Evolutionary conservation across 2,797 vertebrate species (phyloP).

Genomic region (Oryzias dopingdopingensis): DNA sequence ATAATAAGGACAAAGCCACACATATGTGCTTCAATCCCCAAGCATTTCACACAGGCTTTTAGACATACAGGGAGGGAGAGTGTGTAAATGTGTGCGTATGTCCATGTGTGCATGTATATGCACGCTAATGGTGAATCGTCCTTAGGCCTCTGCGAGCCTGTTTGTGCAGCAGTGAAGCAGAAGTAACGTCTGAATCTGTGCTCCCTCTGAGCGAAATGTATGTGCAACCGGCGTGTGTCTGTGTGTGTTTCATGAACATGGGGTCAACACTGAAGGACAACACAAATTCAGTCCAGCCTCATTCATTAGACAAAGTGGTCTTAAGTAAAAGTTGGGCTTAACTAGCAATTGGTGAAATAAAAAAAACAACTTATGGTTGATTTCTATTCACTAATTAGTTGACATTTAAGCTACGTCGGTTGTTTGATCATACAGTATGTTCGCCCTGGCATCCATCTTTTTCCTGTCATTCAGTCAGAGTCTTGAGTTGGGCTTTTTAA

Average conservation of each 20-base stretch:
- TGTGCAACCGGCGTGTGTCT: slow-evolving; percentile 21
- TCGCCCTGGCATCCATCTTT: too few species aligned
- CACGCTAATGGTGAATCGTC: slow-evolving; percentile 51
- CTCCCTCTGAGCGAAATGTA: slow-evolving; percentile 58
- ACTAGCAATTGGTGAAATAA: too few species aligned
- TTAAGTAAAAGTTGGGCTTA: background rate
- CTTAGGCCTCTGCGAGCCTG: slow-evolving; percentile 61
- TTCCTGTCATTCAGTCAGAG: too few species aligned
- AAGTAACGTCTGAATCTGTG: slow-evolving; percentile 71
- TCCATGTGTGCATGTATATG: slow-evolving; percentile 12
- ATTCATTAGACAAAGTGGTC: slow-evolving; percentile 25
- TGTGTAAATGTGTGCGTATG: slow-evolving; percentile 18
- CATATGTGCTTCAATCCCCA: slow-evolving; percentile 54
- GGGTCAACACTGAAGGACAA: slow-evolving; percentile 60
- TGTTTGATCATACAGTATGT: too few species aligned
- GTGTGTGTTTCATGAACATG: slow-evolving; percentile 19
- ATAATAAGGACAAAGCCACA: slow-evolving; percentile 56
- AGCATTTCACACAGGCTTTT: slow-evolving; percentile 52
- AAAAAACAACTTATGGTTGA: background rate
- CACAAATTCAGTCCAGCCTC: slow-evolving; percentile 52
- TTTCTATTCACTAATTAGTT: background rate
- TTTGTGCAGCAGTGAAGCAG: slow-evolving; percentile 73
- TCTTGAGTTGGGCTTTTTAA: too few species aligned
- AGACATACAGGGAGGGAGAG: slow-evolving; percentile 41
- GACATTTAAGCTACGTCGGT: too few species aligned